Percentiles rank a stretch among this genome's conserved stretches.
Conservation (phyloP, 92 coral and sea anemone genomes). For the Bergia puertoricense region DNA sequence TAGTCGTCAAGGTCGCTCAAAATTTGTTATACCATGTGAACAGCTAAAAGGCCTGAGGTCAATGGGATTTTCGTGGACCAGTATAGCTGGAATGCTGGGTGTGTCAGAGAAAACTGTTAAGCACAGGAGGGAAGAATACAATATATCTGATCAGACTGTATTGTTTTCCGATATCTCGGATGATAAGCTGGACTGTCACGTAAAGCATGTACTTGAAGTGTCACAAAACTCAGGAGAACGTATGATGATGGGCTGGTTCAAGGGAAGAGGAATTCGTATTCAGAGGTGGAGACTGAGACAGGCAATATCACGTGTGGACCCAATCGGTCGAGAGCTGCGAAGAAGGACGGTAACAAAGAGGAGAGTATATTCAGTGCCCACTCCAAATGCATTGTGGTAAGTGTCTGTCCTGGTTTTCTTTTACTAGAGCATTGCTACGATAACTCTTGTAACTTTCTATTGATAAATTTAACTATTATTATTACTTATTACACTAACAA, state of each 20-base stretch:
- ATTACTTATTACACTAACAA: too few species aligned
- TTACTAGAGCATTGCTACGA: not conserved
- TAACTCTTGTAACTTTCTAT: too few species aligned
- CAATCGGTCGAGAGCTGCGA: conserved; percentile 57
- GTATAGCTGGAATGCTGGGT: conserved; percentile 44
- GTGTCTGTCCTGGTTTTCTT: not conserved
- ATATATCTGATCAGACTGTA: conserved; percentile 7
- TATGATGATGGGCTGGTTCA: conserved; percentile 66
- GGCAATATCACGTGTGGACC: conserved; percentile 62
- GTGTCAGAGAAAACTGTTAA: conserved; percentile 46
- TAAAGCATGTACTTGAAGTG: conserved; percentile 49
- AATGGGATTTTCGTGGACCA: conserved; percentile 46
- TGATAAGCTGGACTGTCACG: conserved; percentile 56
- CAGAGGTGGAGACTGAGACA: conserved; percentile 58
- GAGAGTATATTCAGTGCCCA: not conserved
- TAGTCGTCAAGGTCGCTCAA: conserved; percentile 55
- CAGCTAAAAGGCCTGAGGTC: conserved; percentile 62
- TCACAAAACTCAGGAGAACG: conserved; percentile 72
- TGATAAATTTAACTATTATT: too few species aligned
- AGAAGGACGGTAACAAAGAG: conserved; percentile 41
- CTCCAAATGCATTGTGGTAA: conserved; percentile 1
- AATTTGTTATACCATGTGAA: conserved; percentile 52
- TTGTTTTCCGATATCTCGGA: conserved; percentile 62
- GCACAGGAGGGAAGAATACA: conserved; percentile 30
- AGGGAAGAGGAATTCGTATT: conserved; percentile 63